Base-by-base conservation (phyloP, 2,797 vertebrate genomes). In the Clarias laeviceps region DNA sequence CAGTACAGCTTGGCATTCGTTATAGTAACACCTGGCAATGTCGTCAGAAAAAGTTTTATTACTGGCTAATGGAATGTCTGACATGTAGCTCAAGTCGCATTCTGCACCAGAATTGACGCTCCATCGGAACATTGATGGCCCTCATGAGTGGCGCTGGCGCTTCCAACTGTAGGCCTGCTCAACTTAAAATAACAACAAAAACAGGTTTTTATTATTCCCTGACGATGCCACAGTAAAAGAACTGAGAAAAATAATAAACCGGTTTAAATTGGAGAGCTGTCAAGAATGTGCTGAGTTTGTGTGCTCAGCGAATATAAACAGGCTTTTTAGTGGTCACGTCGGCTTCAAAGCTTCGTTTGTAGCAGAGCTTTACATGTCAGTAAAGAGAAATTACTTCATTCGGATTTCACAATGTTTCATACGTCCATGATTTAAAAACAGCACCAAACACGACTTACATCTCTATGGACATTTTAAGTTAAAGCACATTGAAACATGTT, bases 61-160 rank as follows among this genome's bases (percentile, higher is more conserved):
- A 34, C 0, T 27, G 18, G 37, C n/a, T 74, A 82, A 69, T 56
- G 80, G 64, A 82, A 82, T 69, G 32, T 82, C 45, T 66, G 64
- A 68, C 40, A 56, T 22, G 79, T 12, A 40, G 27, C 27, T 24
- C 54, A 3, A 59, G 56, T 56, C 32, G 57, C n/a, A 2, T 62
- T 79, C 77, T 17, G 59, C 34, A 17, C 4, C 77, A 40, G 77
- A 18, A 27, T 64, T 24, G 40, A 40, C 12, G 11, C 57, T 37
- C 76, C 56, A 22, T 24, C 18, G 27, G 72, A 74, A 27, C 72
- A n/a, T 45, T 32, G 72, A 6, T 5, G 50, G 9, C 20, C 76
- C 32, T 78, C 37, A 7, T 15, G 76, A 78, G 56, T 24, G 56
- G 20, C 24, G 56, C 18, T 59, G 74, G 0, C 61, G 76, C 22